Conservation (phyloP, 2,888 invertebrate genomes). For the Bedellia somnulentella region DNA sequence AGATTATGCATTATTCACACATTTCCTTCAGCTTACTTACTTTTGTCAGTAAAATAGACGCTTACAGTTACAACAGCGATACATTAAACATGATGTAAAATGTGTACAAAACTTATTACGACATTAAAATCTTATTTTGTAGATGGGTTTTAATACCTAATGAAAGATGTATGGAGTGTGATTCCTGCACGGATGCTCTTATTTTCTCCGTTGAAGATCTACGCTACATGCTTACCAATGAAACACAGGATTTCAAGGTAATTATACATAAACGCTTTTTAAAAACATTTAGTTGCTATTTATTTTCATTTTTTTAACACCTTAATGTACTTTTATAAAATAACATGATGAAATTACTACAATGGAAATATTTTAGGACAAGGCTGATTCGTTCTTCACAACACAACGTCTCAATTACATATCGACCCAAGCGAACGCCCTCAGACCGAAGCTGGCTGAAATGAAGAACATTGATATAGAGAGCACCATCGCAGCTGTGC, state of each 20-base stretch:
- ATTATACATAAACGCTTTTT: conserved; percentile 6
- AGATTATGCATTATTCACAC: too few relatives aligned
- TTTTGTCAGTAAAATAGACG: too few relatives aligned
- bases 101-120: too few relatives aligned
- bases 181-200: conserved; percentile 88
- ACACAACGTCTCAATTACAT: conserved; percentile 81
- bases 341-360: too few relatives aligned
- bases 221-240: conserved; percentile 67
- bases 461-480: conserved; percentile 67
- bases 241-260: conserved; percentile 75
- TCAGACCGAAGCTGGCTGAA: conserved; percentile 68
- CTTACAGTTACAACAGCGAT: too few relatives aligned
- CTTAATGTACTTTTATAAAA: too few relatives aligned
- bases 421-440: conserved; percentile 68
- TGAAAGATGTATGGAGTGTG: conserved; percentile 88
- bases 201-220: conserved; percentile 83
- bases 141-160: conserved; percentile 85
- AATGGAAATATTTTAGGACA: conserved; percentile 57
- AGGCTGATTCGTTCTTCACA: conserved; percentile 86
- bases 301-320: not conserved
- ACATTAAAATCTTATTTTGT: too few relatives aligned
- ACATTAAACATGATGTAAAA: too few relatives aligned
- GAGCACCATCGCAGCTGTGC: conserved; percentile 61
- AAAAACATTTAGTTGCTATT: too few relatives aligned
- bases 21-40: too few relatives aligned